Base-by-base conservation (phyloP, 2,113 vertebrate genomes). In the Diphyllodes magnificus region DNA sequence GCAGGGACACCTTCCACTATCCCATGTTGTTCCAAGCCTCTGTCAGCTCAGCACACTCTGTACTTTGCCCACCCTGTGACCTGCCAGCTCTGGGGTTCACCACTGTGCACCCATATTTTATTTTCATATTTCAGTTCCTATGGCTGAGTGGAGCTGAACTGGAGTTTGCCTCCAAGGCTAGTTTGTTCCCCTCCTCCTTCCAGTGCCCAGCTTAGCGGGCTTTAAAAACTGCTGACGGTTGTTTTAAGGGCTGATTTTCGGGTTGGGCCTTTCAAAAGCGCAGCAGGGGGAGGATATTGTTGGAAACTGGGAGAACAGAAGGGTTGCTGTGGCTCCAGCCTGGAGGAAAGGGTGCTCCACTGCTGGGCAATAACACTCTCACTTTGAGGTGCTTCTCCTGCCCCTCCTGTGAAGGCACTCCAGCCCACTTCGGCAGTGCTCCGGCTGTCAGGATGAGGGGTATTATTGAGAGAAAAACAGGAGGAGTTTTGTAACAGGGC, bases 151-250 rank as follows among this genome's bases (percentile, higher is more conserved):
- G 63, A 69, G 42, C 70, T 75, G 56, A 77, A n/a, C 53, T 42
- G 57, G 31, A 42, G 23, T 65, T 92, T 89, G 45, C 89, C 83
- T 88, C 24, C 0, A 0, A 53, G 77, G 77, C 2, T 1, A 20
- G 31, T 6, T 45, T 35, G 28, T 88, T 87, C 59, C 66, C 45
- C 63, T 65, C 61, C 81, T 93, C 61, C 70, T 92, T 40, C 78
- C 61, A 50, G 60, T 5, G 45, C 39, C 2, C 40, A 45, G n/a
- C 57, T 87, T 53, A 45, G 19, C 0, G 0, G 69, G 60, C 56
- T 93, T 86, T 84, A 47, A 95, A 84, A 96, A 25, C 61, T 91
- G 73, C 91, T 91, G 91, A 76, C 2, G 6, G 20, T 85, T 63
- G 86, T 65, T 95, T 76, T 69, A 82, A 73, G 87, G 70, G 84